Conservation (phyloP, 1,140 invertebrate genomes). For the Psilanteris sp. region DNA sequence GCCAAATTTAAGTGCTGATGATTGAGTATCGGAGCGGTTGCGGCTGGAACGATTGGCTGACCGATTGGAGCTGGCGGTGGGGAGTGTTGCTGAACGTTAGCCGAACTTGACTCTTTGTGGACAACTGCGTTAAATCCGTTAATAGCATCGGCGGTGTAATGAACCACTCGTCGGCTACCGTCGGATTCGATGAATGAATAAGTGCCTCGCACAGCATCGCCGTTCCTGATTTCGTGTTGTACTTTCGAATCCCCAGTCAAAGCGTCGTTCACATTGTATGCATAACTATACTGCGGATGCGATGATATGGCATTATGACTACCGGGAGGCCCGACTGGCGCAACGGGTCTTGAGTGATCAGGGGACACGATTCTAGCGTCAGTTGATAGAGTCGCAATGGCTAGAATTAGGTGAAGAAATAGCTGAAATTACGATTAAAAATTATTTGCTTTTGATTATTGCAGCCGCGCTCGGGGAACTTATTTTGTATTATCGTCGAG, state of each 20-base stretch:
- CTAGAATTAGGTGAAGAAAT: not conserved
- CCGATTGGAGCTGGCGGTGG: not conserved
- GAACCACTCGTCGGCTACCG: constrained; percentile 81
- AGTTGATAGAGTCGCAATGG: not conserved
- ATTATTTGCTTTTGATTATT: no score
- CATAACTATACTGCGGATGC: constrained; percentile 4
- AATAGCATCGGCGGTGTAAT: constrained; percentile 82
- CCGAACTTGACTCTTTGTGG: not conserved
- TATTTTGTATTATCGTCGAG: no score
- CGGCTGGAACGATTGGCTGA: not conserved
- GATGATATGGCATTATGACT: not conserved
- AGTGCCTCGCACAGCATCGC: constrained; percentile 78
- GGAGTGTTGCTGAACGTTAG: not conserved
- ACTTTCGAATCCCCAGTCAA: constrained; percentile 80
- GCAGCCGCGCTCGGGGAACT: no score
- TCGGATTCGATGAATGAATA: constrained; percentile 80
- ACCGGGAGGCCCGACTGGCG: not conserved
- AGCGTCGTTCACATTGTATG: constrained; percentile 33
- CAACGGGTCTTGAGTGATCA: not conserved
- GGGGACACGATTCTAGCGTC: constrained; percentile 11
- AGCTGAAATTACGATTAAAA: no score
- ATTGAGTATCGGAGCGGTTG: not conserved
- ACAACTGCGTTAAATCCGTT: constrained; percentile 82
- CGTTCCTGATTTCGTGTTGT: constrained; percentile 78
- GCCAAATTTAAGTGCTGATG: constrained; percentile 4